Conservation (phyloP, 2,888 invertebrate species). For the Drosophila borealis region DNA sequence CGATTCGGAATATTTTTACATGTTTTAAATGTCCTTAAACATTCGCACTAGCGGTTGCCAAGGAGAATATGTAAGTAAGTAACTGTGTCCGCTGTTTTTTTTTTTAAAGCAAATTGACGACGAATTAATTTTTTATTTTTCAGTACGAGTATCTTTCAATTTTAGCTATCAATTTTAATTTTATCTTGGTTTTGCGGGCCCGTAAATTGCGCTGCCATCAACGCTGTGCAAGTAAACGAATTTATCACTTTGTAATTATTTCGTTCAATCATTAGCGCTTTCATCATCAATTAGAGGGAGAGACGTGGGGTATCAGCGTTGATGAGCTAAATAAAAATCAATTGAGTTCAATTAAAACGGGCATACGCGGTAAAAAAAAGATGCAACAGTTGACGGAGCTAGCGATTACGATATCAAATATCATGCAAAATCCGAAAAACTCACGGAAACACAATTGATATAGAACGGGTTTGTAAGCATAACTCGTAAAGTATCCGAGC, state of each 20-base stretch:
- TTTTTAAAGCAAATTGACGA: too few species aligned
- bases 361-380: slow-evolving; percentile 4
- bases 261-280: slow-evolving; percentile 62
- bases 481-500: too few species aligned
- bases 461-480: too few species aligned
- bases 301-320: slow-evolving; percentile 18
- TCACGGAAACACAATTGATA: neutral
- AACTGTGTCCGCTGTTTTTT: too few species aligned
- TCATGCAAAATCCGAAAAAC: neutral
- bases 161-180: slow-evolving; percentile 15
- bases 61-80: too few species aligned
- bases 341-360: slow-evolving; percentile 66
- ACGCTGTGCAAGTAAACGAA: slow-evolving; percentile 41
- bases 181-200: slow-evolving; percentile 9
- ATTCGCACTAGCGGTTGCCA: too few species aligned
- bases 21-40: too few species aligned
- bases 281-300: slow-evolving; percentile 15
- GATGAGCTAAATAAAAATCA: slow-evolving; percentile 66
- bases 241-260: slow-evolving; percentile 68
- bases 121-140: neutral
- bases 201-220: slow-evolving; percentile 24
- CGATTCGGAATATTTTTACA: too few species aligned
- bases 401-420: neutral
- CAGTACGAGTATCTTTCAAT: slow-evolving; percentile 16
- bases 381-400: neutral